Base-by-base conservation (phyloP, 2,113 vertebrate genomes). In the Mastomys coucha region DNA sequence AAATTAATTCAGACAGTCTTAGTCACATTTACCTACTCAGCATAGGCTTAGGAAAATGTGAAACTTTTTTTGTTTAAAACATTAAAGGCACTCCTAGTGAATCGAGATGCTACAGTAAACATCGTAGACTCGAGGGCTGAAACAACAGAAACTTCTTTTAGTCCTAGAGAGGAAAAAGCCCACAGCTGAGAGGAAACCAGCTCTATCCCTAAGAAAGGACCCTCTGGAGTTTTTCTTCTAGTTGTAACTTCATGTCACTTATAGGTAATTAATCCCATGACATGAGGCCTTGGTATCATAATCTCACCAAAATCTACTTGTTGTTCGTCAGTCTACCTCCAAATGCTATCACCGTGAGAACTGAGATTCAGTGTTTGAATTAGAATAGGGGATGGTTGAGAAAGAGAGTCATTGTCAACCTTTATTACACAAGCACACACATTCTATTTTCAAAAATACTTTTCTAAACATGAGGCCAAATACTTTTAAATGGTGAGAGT, bases 401-500 rank as follows among this genome's bases (percentile, higher is more conserved):
- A 13, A 70, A 70, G 31, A 67, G 39, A 87, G 2, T 13, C 31
- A 70, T 8, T 20, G 36, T 70, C 45, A 88, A 45, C 33, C 16
- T 86, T 9, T 33, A 2, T 60, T 12, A 82, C 24, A 84, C 24
- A 84, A 2, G 20, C 28, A 33, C 4, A 67, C 26, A 51, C 20
- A 60, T 24, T 14, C 2, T 63, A 16, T 49, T 86, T 86, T 69
- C 45, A 88, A 88, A 88, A 73, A 28, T 58, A 31, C 51, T 45
- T 42, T 67, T 65, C 49, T 14, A 96, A 80, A 80, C 22, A 65
- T 78, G n/a, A 87, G 5, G 51, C 60, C 91, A 91, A 88, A 51
- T 84, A 19, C n/a, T 75, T 96, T 87, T 5, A 95, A 95, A 77
- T 69, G 28, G 13, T 85, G 24, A 87, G 80, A 97, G 88, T 16